These are phyloP conservation scores for Epizoanthus illoricatus DNA, from an alignment of 92 coral and sea anemone genomes.

Conservation along the genomic window DNA sequence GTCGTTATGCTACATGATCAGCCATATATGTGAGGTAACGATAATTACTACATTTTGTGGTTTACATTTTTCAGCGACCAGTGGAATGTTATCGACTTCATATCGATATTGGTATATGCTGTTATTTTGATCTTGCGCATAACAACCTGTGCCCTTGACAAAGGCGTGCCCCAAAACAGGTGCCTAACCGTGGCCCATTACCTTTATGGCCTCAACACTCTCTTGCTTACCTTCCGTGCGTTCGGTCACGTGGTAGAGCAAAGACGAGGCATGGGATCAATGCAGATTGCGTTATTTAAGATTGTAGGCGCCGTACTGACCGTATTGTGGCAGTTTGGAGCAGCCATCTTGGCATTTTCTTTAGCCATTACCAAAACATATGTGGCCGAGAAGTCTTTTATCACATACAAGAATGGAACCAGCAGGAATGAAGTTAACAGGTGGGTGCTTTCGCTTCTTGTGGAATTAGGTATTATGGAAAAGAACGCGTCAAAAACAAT, in stretches of 20 bases:
- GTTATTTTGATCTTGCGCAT: slow-evolving; percentile 43
- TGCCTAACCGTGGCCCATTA: slow-evolving; percentile 51
- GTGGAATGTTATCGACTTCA: slow-evolving; percentile 63
- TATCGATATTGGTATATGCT: slow-evolving; percentile 48
- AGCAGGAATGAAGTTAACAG: slow-evolving; percentile 3
- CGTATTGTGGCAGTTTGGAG: slow-evolving; percentile 63
- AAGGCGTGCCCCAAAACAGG: slow-evolving; percentile 45
- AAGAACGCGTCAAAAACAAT: no score
- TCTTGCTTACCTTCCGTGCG: slow-evolving; percentile 63
- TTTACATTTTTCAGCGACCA: slow-evolving; percentile 45
- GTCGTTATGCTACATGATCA: no score
- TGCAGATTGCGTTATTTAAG: slow-evolving; percentile 67
- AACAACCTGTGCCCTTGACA: slow-evolving; percentile 28
- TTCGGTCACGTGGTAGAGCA: slow-evolving; percentile 72
- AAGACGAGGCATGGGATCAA: slow-evolving; percentile 39
- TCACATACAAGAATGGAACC: neutral
- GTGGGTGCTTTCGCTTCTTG: neutral
- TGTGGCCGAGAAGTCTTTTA: slow-evolving; percentile 52
- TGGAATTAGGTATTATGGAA: no score
- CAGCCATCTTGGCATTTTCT: slow-evolving; percentile 66
- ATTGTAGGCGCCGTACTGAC: slow-evolving; percentile 44
- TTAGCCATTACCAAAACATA: slow-evolving; percentile 67
- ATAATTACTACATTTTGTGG: no score
- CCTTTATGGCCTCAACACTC: slow-evolving; percentile 66
- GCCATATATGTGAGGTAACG: no score